phyloP scores from a whole-genome alignment of 2,888 invertebrate species.

The Proisotoma minuta region DNA sequence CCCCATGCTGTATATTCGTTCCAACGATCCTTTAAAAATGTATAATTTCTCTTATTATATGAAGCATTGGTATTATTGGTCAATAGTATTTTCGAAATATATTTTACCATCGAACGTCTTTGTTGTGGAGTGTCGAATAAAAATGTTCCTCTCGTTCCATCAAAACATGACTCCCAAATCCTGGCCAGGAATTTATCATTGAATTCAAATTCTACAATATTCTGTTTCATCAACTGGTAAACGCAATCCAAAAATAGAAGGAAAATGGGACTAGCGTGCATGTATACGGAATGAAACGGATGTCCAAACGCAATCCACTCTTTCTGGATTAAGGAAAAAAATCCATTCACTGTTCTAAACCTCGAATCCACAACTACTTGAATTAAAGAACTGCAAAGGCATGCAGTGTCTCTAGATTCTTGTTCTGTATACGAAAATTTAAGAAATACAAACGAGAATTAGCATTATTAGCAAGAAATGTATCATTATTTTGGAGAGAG shows the following conservation, averaged over 20 bases:
- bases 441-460: constrained; percentile 20
- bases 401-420: constrained; percentile 81
- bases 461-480: neutral
- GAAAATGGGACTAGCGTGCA: constrained; percentile 63
- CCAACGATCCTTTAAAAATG: constrained; percentile 28
- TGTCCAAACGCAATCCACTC: constrained; percentile 93
- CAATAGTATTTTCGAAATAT: neutral
- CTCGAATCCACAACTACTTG: constrained; percentile 82
- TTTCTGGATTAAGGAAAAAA: constrained; percentile 85
- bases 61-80: too few relatives aligned
- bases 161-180: constrained; percentile 67
- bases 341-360: constrained; percentile 75
- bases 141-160: constrained; percentile 42
- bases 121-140: constrained; percentile 41
- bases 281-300: constrained; percentile 60
- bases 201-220: constrained; percentile 83
- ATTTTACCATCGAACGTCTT: constrained; percentile 21
- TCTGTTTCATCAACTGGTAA: constrained; percentile 86
- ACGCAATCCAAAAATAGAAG: constrained; percentile 87
- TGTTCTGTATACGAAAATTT: constrained; percentile 54
- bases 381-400: constrained; percentile 77
- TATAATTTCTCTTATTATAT: neutral
- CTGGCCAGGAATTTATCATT: constrained; percentile 87
- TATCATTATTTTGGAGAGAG: too few relatives aligned
- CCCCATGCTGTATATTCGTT: constrained; percentile 41